Evolutionary conservation across 2,888 invertebrate species (phyloP).

Genomic region (Lissonota sp.): DNA sequence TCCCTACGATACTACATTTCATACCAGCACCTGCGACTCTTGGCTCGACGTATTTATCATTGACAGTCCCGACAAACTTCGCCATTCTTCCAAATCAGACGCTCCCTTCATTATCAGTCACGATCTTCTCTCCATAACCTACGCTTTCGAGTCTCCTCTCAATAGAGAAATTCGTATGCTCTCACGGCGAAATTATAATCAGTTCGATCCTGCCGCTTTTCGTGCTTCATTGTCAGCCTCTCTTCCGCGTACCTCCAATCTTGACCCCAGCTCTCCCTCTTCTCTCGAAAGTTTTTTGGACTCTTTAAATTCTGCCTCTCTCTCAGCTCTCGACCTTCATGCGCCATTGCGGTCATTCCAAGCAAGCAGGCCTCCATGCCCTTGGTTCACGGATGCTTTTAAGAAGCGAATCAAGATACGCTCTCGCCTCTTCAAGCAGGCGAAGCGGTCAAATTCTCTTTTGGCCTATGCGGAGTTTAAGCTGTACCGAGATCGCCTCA

Average conservation of each 20-base stretch:
- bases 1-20: not conserved
- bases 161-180: too few species aligned
- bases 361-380: not conserved
- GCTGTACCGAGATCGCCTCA: not conserved
- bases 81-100: too few species aligned
- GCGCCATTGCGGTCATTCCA: constrained; percentile 3
- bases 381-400: constrained; percentile 12
- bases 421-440: constrained; percentile 10
- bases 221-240: too few species aligned
- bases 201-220: too few species aligned
- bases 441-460: not conserved
- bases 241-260: too few species aligned
- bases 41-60: too few species aligned
- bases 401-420: not conserved
- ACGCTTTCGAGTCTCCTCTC: not conserved
- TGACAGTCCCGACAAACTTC: too few species aligned
- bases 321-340: not conserved
- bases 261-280: too few species aligned
- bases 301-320: too few species aligned
- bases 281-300: too few species aligned
- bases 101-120: not conserved
- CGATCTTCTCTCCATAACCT: not conserved
- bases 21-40: not conserved
- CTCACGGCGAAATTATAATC: too few species aligned
- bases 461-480: not conserved